These are phyloP conservation scores for Rhizoglyphus robini DNA, from an alignment of 1,140 invertebrate species.

Conservation along the genomic window DNA sequence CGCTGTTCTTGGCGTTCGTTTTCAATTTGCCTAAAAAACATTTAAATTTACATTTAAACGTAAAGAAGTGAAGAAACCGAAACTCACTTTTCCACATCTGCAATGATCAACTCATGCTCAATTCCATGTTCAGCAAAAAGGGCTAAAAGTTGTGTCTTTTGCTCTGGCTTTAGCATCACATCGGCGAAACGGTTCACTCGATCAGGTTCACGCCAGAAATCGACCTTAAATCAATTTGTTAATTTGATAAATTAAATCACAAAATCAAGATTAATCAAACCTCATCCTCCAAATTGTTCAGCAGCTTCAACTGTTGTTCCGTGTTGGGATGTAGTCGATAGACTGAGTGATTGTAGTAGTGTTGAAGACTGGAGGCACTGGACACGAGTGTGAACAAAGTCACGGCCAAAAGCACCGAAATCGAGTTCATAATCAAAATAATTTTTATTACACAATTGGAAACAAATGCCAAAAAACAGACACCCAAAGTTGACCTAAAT, in stretches of 20 bases:
- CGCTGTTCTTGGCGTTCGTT: neutral
- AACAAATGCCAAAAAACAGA: too few relatives aligned
- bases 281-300: neutral
- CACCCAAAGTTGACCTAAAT: too few relatives aligned
- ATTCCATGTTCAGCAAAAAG: conserved; percentile 48
- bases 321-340: neutral
- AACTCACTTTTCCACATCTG: conserved; percentile 50
- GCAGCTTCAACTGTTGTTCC: neutral
- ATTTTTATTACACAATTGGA: too few relatives aligned
- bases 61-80: too few relatives aligned
- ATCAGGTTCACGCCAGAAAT: conserved; percentile 42
- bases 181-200: conserved; percentile 47
- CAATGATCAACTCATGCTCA: conserved; percentile 50
- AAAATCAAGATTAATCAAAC: neutral
- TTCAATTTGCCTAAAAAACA: neutral
- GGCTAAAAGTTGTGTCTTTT: conserved; percentile 39
- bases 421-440: too few relatives aligned
- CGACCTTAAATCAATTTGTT: conserved; percentile 28
- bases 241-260: neutral
- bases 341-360: conserved; percentile 8
- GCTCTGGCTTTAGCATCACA: conserved; percentile 50
- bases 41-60: neutral
- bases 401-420: too few relatives aligned
- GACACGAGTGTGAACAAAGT: neutral
- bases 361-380: neutral